Conservation (phyloP, 2,113 vertebrate genomes). For the Chamaea fasciata region DNA sequence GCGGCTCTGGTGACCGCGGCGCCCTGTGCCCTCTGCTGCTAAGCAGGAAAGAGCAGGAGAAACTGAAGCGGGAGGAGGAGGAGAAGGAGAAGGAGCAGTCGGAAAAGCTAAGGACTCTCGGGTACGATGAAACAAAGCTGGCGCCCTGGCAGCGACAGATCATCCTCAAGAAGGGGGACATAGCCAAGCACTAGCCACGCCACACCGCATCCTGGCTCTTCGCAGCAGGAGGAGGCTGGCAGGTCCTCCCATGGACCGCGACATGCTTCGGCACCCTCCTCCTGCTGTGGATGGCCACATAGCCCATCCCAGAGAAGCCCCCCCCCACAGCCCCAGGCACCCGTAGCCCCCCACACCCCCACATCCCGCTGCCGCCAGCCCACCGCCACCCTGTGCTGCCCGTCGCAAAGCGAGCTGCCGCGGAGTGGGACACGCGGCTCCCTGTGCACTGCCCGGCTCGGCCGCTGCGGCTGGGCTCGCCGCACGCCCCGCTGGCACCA, state of each 20-base stretch:
- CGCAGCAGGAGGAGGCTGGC: background rate
- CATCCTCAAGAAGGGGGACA: constrained; percentile 95
- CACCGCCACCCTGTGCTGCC: background rate
- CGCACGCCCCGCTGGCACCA: background rate
- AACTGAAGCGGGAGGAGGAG: constrained; percentile 79
- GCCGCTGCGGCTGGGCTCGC: background rate
- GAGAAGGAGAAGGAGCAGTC: constrained; percentile 85
- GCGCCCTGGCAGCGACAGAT: constrained; percentile 97
- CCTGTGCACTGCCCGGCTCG: background rate
- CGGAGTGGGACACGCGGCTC: background rate
- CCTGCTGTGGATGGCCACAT: background rate
- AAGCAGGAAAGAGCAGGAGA: constrained; percentile 85
- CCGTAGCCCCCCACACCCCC: background rate
- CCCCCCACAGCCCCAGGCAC: background rate
- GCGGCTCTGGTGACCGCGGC: background rate
- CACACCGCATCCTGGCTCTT: constrained; percentile 19
- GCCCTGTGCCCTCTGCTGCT: background rate
- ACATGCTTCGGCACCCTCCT: background rate
- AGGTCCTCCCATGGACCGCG: background rate
- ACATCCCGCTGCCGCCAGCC: background rate
- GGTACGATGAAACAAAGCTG: constrained; percentile 94
- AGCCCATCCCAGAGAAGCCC: background rate
- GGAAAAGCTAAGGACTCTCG: constrained; percentile 90
- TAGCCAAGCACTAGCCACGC: constrained; percentile 83
- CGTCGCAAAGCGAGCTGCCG: background rate